Evolutionary conservation across 1,140 invertebrate genomes (phyloP), one percentile per base, ranked within the genome.

Genomic region (Drosophila varians): DNA sequence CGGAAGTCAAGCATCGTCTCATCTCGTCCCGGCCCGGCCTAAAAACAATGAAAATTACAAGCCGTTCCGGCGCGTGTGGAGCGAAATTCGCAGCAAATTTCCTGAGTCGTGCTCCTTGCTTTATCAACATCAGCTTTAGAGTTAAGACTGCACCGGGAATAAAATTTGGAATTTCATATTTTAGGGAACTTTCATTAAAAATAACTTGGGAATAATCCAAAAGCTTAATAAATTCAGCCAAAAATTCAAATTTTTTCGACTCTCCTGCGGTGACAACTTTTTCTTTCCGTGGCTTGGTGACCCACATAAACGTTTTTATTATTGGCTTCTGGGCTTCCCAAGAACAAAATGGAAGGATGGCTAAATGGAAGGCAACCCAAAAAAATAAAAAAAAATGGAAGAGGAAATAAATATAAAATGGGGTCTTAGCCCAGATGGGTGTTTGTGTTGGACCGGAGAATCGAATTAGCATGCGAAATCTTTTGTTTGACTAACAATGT

Each of bases 401-500:
- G 25, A 45, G 40, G 18, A 60, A 65, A 57, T 28, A 42, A 65
- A 40, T 40, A 58, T 52, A 43, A 25, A 31, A 51, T 34, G 25
- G 43, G 61, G 47, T 66, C 64, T 66, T 68, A 34, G 21, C 47
- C 64, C 61, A 53, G 60, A 66, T 66, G 55, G 54, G 77, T 62
- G 55, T 71, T 61, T 75, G 45, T 51, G 61, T 56, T 58, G 36
- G 72, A 48, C 68, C 42, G 62, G 54, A 42, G 82, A 87, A 88
- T 78, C 83, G 77, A 87, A 87, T 87, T 87, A 87, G 83, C 82
- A 88, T 88, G 83, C 82, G 77, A 87, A 87, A 87, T 87, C 82
- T 87, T 87, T 87, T 87, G 82, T 87, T 87, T 87, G 82, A 88
- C 83, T 88, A 87, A 87, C 82, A 87, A 87, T 87, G 82, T 87